Conservation (phyloP, 2,888 invertebrate genomes). For the Ophion ventricosus region DNA sequence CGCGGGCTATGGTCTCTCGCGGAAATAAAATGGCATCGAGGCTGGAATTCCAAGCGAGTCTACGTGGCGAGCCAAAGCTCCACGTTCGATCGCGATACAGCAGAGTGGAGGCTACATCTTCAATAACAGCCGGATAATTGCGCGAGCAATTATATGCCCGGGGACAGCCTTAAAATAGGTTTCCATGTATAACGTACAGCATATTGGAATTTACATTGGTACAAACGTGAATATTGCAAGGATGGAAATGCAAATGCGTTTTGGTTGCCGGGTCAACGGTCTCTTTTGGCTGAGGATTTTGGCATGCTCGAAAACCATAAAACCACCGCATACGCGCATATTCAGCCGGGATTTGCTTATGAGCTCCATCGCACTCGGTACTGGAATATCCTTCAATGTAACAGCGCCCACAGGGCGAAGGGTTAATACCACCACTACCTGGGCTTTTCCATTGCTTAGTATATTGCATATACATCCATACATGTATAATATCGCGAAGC, state of each 20-base stretch:
- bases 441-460: conserved; percentile 35
- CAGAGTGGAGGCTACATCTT: conserved; percentile 21
- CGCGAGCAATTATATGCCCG: conserved; percentile 37
- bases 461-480: conserved; percentile 19
- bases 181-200: background rate
- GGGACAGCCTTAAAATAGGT: background rate
- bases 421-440: conserved; percentile 39
- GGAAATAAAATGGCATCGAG: conserved; percentile 21
- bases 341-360: conserved; percentile 58
- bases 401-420: conserved; percentile 11
- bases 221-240: background rate
- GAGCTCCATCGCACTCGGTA: conserved; percentile 41
- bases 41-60: conserved; percentile 16
- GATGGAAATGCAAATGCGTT: conserved; percentile 4
- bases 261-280: background rate
- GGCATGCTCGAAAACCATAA: conserved; percentile 33
- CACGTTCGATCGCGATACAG: conserved; percentile 39
- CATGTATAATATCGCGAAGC: conserved; percentile 44
- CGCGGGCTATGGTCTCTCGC: conserved; percentile 1
- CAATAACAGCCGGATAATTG: conserved; percentile 39
- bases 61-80: conserved; percentile 3
- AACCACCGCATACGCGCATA: conserved; percentile 44
- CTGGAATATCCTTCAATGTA: conserved; percentile 56
- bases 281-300: conserved; percentile 49
- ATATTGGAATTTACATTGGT: conserved; percentile 12